Conservation (phyloP, 2,113 vertebrate genomes). For the Alces alces region DNA sequence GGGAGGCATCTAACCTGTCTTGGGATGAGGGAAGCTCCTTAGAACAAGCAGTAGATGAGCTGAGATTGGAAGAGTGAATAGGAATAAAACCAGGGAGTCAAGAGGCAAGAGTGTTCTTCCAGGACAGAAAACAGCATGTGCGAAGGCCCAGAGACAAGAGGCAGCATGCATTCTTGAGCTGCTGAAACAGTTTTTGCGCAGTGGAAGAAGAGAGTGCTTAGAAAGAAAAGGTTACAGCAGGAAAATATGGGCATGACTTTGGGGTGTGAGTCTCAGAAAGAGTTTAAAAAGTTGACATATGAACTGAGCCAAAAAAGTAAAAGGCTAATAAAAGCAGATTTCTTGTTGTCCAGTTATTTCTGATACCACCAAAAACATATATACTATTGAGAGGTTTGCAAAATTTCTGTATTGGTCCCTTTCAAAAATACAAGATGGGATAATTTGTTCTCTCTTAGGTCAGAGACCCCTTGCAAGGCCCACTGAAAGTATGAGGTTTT, state of each 20-base stretch:
- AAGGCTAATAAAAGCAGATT: constrained; percentile 3
- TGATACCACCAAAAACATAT: background rate
- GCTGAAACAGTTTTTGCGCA: background rate
- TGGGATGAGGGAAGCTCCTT: background rate
- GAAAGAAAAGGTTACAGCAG: background rate
- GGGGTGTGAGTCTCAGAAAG: background rate
- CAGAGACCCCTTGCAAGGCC: background rate
- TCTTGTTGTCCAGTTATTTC: background rate
- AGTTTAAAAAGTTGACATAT: background rate
- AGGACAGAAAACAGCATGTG: background rate
- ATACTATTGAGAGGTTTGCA: background rate
- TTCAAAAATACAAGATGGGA: background rate
- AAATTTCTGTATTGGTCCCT: background rate
- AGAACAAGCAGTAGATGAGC: background rate
- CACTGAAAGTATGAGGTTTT: background rate
- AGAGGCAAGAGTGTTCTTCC: background rate
- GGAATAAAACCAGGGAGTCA: background rate
- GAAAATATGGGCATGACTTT: background rate
- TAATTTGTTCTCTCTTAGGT: background rate
- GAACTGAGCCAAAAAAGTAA: background rate
- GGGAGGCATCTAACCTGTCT: background rate
- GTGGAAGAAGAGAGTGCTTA: background rate
- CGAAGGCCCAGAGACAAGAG: background rate
- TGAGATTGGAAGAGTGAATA: background rate
- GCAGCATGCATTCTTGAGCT: background rate